phyloP scores from a whole-genome alignment of 1,140 invertebrate genomes.

The Hermetia illucens region DNA sequence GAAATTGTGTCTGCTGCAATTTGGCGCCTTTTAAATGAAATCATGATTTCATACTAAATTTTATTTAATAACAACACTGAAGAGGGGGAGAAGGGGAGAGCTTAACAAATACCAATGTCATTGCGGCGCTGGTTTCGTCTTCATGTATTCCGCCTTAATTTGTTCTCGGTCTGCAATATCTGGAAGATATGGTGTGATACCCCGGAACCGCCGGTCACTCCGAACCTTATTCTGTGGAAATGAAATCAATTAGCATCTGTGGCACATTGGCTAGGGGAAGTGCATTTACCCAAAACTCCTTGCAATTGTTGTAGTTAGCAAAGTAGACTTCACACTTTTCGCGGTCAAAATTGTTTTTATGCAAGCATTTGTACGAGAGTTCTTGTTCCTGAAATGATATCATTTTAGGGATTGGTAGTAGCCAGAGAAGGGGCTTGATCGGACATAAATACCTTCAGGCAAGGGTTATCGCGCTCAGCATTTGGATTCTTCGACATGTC shows the following conservation, averaged over 20 bases:
- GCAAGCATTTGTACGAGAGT: slow-evolving; percentile 41
- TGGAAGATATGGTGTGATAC: slow-evolving; percentile 21
- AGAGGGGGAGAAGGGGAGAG: no score
- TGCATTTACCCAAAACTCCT: slow-evolving; percentile 41
- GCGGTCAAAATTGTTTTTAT: slow-evolving; percentile 40
- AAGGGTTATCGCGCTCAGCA: slow-evolving; percentile 30
- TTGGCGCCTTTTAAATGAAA: no score
- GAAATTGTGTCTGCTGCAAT: no score
- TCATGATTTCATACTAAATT: no score
- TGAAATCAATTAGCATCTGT: not conserved
- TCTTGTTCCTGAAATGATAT: slow-evolving; percentile 37
- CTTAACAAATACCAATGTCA: no score
- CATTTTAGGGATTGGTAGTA: not conserved
- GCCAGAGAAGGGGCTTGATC: not conserved
- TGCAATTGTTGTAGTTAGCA: slow-evolving; percentile 49
- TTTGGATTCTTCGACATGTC: slow-evolving; percentile 29
- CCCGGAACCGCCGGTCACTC: slow-evolving; percentile 19
- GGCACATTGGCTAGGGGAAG: not conserved
- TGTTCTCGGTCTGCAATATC: slow-evolving; percentile 18
- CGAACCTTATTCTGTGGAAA: slow-evolving; percentile 20
- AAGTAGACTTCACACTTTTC: slow-evolving; percentile 45
- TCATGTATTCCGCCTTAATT: slow-evolving; percentile 26
- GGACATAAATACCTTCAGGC: slow-evolving; percentile 17
- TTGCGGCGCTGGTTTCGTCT: slow-evolving; percentile 21
- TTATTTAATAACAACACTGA: no score